Evolutionary conservation across 2,797 vertebrate species (phyloP), one percentile per base, ranked within the genome.

Genomic region (Nannoperca australis): DNA sequence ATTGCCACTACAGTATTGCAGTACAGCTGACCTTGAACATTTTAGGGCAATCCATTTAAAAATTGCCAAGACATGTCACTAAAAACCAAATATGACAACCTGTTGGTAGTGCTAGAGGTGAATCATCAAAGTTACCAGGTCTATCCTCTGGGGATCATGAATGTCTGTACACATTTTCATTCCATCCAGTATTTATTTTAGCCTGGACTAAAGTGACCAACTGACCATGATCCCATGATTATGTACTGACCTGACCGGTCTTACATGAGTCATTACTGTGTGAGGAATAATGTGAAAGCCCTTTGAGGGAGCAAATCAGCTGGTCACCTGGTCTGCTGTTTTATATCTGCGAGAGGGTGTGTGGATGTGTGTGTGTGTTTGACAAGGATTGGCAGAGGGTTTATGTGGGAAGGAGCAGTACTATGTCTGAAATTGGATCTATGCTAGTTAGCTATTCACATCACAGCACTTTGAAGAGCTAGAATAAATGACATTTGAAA

Each of bases 211-310:
- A 15, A 42, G 36, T 7, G n/a, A 51, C 18, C 9, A 1, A 36
- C 45, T 50, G 32, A 27, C 24, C 24, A 27, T 27, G 24, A 27
- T 69, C 32, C 22, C 45, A 60, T 70, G 15, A 76, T 83, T 58
- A 63, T 67, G 76, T 50, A 62, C 74, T 81, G 67, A 85, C 54
- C 59, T 47, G 17, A 34, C 50, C 81, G 66, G 69, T 83, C 71
- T 79, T 66, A 34, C 32, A 69, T 64, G 77, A 82, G 61, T 67
- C 71, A 88, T 87, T 84, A 82, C 82, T 87, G 71, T 79, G 58
- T 20, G 54, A 81, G 70, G 72, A 86, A 85, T 78, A 78, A 82
- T 84, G 79, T 65, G 62, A 73, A 56, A 10, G 12, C 7, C 51
- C 79, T 73, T 73, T 62, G 44, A 81, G 79, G 58, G 65, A 78